Base-by-base conservation (phyloP, 1,140 invertebrate species). In the Apocrypta bakeri region DNA sequence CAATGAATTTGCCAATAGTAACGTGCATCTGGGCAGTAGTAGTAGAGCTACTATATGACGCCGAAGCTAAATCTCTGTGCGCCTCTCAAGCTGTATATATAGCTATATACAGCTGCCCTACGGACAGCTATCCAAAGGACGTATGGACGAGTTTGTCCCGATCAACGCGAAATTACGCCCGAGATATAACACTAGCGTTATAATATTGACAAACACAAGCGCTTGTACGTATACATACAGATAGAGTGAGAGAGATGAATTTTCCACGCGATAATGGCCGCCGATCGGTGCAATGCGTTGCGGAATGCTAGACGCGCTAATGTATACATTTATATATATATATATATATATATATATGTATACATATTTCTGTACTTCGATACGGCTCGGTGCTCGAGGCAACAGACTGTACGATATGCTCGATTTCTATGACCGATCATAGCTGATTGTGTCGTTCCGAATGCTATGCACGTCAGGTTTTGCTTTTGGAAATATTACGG, bases 21-120 rank as follows among this genome's bases (percentile, higher is more conserved):
- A 42, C 40, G 40, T 14, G 42, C 14, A 17, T 48, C 42, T 48
- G 12, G 42, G 12, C 42, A 48, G 42, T 48, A 11, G 12, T 21
- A 48, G n/a, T 4, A 48, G 12, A 2, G 42, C 42, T 48, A 48
- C 1, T 48, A 17, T 42, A 27, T 25, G 25, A 1, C 64, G 25
- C 40, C 29, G 64, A 33, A 9, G 6, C 40, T 42, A 66, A 78
- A 78, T 78, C 25, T 78, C 37, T 48, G 63, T n/a, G 21, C 37
- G 42, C 42, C 33, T 37, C 33, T 37, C 33, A 4, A 2, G 2
- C 33, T 37, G 3, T 37, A 2, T 37, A 37, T 37, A 37, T 37
- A 37, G 2, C 33, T 37, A 37, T 37, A n/a, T n/a, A n/a, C n/a
- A n/a, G n/a, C 33, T 37, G 3, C 9, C 33, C 9, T 9, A 4